phyloP scores from a whole-genome alignment of 1,140 invertebrate genomes.

The Heterodera schachtii region DNA sequence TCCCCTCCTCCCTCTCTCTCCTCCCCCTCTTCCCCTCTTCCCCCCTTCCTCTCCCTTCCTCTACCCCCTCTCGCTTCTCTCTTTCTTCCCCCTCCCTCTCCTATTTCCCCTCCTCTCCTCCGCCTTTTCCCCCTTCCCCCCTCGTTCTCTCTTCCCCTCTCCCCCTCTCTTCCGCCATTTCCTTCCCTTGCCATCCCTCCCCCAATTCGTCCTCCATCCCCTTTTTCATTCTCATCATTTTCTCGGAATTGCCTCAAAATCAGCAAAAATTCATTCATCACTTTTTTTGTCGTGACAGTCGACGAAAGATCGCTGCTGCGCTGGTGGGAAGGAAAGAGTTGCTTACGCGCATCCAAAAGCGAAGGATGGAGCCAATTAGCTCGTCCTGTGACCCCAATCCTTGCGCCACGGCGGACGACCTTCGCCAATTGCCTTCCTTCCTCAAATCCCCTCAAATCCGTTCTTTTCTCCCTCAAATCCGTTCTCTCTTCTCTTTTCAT shows the following conservation, averaged over 20 bases:
- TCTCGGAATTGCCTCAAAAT: not conserved
- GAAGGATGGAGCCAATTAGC: constrained; percentile 18
- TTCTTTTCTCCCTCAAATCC: constrained; percentile 3
- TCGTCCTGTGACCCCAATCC: constrained; percentile 15
- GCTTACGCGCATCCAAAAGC: not conserved
- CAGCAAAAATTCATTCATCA: too few relatives aligned
- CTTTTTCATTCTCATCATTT: not conserved
- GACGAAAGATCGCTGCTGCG: not conserved
- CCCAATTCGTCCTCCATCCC: not conserved
- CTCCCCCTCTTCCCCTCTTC: not conserved
- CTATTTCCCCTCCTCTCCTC: too few relatives aligned
- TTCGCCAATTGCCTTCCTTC: not conserved
- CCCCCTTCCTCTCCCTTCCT: not conserved
- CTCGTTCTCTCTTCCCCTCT: not conserved
- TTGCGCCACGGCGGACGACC: not conserved
- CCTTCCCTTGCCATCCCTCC: not conserved
- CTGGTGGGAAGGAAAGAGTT: not conserved
- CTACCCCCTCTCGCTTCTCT: not conserved
- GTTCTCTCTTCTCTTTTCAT: not conserved
- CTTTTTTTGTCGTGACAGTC: not conserved
- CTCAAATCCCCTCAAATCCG: not conserved
- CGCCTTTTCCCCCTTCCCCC: not conserved
- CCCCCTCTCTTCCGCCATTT: too few relatives aligned
- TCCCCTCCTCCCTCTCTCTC: too few relatives aligned
- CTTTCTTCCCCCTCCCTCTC: not conserved